phyloP scores from a whole-genome alignment of 1,140 invertebrate species.

The Euglossa dilemma region DNA sequence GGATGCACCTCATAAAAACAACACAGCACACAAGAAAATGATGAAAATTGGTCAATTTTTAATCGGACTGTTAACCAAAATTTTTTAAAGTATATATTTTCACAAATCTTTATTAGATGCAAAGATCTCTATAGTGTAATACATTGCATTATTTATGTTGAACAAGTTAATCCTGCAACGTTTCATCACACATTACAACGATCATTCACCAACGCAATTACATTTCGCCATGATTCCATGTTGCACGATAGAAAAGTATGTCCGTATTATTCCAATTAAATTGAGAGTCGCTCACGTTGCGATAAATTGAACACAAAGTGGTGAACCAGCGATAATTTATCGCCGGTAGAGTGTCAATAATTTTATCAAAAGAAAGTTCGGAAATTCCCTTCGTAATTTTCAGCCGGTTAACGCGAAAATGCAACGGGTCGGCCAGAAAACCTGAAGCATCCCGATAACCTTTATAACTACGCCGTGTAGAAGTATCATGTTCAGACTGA shows the following conservation, averaged over 20 bases:
- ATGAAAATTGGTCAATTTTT: too few relatives aligned
- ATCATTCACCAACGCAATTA: background rate
- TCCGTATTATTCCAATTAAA: background rate
- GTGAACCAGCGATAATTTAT: conserved; percentile 13
- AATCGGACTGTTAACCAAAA: too few relatives aligned
- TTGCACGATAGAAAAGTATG: too few relatives aligned
- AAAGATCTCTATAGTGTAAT: too few relatives aligned
- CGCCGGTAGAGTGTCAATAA: background rate
- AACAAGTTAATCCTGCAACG: too few relatives aligned
- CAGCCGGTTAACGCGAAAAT: background rate
- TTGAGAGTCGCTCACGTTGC: background rate
- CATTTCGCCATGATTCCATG: background rate
- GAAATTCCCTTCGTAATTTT: background rate
- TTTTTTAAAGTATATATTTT: too few relatives aligned
- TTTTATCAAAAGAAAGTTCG: background rate
- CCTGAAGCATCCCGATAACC: background rate
- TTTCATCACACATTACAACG: too few relatives aligned
- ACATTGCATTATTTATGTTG: too few relatives aligned
- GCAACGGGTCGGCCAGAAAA: background rate
- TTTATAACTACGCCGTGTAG: too few relatives aligned
- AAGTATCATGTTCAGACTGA: background rate
- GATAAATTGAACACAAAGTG: conserved; percentile 8
- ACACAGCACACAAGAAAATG: too few relatives aligned
- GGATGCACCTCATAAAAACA: too few relatives aligned
- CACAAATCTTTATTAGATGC: too few relatives aligned